Percentiles rank a stretch among this genome's conserved stretches.
phyloP scores from a whole-genome alignment of 2,113 vertebrate species.

The Heteronetta atricapilla region DNA sequence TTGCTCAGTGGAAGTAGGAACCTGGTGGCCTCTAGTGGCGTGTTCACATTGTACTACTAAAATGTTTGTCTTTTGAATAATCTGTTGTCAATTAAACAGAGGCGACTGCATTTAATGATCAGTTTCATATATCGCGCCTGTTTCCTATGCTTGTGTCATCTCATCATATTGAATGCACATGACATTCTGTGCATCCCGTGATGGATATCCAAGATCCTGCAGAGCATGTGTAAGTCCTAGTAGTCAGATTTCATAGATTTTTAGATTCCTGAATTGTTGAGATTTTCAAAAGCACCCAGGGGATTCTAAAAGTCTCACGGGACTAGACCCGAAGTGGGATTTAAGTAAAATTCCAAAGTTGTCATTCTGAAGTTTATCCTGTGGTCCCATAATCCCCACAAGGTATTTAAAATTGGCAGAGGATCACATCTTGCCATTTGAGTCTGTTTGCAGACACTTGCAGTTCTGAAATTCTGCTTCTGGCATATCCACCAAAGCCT shows the following conservation, averaged over 20 bases:
- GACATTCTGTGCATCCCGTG: background rate
- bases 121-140: background rate
- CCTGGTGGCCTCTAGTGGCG: constrained; percentile 51
- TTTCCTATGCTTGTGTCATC: background rate
- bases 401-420: background rate
- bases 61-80: background rate
- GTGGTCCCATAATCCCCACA: background rate
- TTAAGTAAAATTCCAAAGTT: background rate
- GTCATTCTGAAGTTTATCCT: background rate
- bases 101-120: background rate
- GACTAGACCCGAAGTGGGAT: background rate
- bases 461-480: background rate
- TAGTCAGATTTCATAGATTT: background rate
- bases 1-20: background rate
- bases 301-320: background rate
- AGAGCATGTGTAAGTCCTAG: background rate
- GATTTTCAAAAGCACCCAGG: background rate
- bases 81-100: background rate
- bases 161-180: accelerated
- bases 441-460: background rate
- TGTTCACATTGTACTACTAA: background rate
- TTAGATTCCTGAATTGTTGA: background rate
- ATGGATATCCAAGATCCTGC: background rate
- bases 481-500: background rate
- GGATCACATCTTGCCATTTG: background rate